phyloP scores from a whole-genome alignment of 35 echinoderm and acorn worm genomes.

The Heliocidaris tuberculata region DNA sequence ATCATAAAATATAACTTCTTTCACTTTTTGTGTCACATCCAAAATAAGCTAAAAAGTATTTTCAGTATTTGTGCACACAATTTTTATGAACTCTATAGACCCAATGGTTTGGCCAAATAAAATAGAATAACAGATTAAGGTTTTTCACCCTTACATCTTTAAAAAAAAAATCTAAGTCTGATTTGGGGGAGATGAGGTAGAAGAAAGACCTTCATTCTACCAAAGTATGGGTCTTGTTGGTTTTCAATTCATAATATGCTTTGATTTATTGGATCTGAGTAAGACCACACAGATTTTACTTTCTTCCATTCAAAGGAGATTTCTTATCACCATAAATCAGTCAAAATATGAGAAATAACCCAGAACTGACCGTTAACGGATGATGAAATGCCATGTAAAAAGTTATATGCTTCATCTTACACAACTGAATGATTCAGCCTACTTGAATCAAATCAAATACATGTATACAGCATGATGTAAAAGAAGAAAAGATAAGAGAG shows the following conservation, averaged over 20 bases:
- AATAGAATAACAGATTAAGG: background rate
- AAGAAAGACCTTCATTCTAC: too few relatives aligned
- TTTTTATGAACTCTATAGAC: too few relatives aligned
- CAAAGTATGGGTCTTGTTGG: background rate
- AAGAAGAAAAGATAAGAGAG: too few relatives aligned
- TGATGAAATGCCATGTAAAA: background rate
- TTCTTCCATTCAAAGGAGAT: background rate
- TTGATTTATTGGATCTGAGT: background rate
- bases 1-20: too few relatives aligned
- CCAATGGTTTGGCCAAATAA: too few relatives aligned
- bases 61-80: too few relatives aligned
- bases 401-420: background rate
- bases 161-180: background rate
- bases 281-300: background rate
- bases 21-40: too few relatives aligned
- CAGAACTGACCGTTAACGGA: background rate
- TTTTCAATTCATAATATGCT: background rate
- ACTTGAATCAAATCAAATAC: too few relatives aligned
- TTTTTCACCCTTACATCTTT: background rate
- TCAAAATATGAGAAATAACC: background rate
- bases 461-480: too few relatives aligned
- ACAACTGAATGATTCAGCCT: too few relatives aligned
- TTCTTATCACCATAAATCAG: conserved; percentile 8
- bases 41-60: too few relatives aligned
- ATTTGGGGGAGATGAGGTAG: background rate